Percentiles rank a stretch among this genome's conserved stretches.
phyloP scores from a whole-genome alignment of 2,797 vertebrate species.

The Myotis vivesi region DNA sequence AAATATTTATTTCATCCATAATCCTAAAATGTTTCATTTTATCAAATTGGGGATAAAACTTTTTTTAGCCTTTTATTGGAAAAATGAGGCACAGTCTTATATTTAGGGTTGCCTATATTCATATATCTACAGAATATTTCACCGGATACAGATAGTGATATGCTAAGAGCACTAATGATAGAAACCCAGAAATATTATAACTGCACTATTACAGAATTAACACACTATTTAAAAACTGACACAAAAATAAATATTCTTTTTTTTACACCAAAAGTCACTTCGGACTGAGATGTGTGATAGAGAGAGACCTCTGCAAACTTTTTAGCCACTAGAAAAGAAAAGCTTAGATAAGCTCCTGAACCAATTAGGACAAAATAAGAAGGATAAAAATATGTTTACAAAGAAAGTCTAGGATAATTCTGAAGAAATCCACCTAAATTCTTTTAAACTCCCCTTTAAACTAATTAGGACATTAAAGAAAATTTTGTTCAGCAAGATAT shows the following conservation, averaged over 20 bases:
- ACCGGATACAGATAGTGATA: neutral
- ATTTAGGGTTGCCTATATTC: neutral
- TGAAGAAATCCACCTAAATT: constrained; percentile 6
- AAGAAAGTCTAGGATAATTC: neutral
- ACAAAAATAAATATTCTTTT: neutral
- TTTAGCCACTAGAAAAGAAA: neutral
- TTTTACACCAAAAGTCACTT: neutral
- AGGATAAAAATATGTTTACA: neutral
- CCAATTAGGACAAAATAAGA: neutral
- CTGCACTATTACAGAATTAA: neutral
- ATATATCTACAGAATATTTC: neutral
- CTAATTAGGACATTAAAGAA: neutral
- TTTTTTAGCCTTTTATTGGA: neutral
- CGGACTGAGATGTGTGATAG: neutral
- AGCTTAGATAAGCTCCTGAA: neutral
- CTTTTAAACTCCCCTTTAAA: neutral
- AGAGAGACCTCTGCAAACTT: constrained; percentile 7
- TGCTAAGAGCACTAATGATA: neutral
- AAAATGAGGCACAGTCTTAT: neutral
- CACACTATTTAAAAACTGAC: neutral
- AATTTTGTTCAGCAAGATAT: neutral
- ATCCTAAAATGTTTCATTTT: neutral
- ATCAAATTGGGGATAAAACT: neutral
- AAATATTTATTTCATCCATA: constrained; percentile 9
- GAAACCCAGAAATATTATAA: neutral